phyloP scores from a whole-genome alignment of 2,888 invertebrate genomes.

The Zygaena filipendulae region DNA sequence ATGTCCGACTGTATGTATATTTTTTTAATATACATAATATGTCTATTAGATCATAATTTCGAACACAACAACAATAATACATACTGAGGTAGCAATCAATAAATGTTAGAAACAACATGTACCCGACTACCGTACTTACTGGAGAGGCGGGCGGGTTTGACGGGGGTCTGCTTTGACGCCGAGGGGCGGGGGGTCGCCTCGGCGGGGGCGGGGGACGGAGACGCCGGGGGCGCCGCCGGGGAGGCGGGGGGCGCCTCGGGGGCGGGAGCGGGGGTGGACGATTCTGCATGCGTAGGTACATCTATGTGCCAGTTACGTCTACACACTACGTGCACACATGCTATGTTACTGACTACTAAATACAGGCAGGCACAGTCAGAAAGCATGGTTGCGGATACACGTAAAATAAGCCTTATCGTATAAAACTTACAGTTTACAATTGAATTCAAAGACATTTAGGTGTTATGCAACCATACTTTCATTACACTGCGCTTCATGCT shows the following conservation, averaged over 20 bases:
- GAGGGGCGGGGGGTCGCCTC: slow-evolving; percentile 28
- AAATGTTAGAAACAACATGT: not conserved
- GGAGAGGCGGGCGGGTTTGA: slow-evolving; percentile 56
- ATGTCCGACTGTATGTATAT: too few relatives aligned
- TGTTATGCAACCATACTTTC: too few relatives aligned
- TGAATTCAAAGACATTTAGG: too few relatives aligned
- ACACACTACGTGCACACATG: slow-evolving; percentile 40
- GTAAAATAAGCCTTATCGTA: slow-evolving; percentile 1
- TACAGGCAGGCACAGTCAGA: too few relatives aligned
- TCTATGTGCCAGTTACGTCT: slow-evolving; percentile 59
- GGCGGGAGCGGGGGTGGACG: slow-evolving; percentile 26
- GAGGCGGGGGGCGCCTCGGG: slow-evolving; percentile 15
- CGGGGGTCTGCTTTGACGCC: slow-evolving; percentile 49
- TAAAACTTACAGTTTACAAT: not conserved
- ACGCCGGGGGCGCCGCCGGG: slow-evolving; percentile 19
- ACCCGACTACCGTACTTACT: slow-evolving; percentile 42
- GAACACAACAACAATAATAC: too few relatives aligned
- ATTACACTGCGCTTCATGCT: too few relatives aligned
- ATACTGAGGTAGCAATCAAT: too few relatives aligned
- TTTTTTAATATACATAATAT: too few relatives aligned
- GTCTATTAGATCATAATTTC: too few relatives aligned
- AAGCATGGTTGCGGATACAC: too few relatives aligned
- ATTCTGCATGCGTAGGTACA: slow-evolving; percentile 56
- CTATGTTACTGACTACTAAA: slow-evolving; percentile 27
- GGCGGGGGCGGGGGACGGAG: slow-evolving; percentile 15